Conservation (phyloP, 2,113 vertebrate species). For the Abramis brama region DNA sequence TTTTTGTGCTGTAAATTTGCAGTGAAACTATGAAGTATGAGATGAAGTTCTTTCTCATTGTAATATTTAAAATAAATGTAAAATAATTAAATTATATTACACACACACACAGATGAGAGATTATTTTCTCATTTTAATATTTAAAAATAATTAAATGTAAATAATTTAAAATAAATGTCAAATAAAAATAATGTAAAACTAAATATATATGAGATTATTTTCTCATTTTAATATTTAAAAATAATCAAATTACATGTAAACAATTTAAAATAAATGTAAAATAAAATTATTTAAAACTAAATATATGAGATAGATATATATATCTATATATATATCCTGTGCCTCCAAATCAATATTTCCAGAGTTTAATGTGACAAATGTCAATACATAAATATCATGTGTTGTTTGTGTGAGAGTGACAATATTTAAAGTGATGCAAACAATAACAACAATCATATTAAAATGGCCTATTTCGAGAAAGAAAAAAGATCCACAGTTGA, state of each 20-base stretch:
- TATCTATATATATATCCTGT: neutral
- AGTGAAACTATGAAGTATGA: neutral
- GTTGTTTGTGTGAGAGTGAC: slow-evolving; percentile 1
- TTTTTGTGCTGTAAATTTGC: slow-evolving; percentile 16
- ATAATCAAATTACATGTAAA: neutral
- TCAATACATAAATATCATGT: neutral
- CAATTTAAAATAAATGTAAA: neutral
- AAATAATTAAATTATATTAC: neutral
- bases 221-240: neutral
- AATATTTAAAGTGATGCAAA: neutral
- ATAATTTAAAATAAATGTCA: too few relatives aligned
- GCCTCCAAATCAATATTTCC: neutral
- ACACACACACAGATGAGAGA: too few relatives aligned
- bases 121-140: too few relatives aligned
- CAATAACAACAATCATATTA: neutral
- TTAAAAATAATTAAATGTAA: too few relatives aligned
- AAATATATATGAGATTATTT: neutral
- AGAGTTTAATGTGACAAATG: neutral
- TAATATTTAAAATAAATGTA: neutral
- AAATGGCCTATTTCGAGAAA: neutral
- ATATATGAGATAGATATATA: neutral
- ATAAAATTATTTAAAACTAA: neutral
- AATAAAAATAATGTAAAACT: neutral
- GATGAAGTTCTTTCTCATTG: neutral
- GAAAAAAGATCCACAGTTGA: neutral